Evolutionary conservation across 2,113 vertebrate species (phyloP), one percentile per base, ranked within the genome.

Genomic region (Bubalus kerabau): DNA sequence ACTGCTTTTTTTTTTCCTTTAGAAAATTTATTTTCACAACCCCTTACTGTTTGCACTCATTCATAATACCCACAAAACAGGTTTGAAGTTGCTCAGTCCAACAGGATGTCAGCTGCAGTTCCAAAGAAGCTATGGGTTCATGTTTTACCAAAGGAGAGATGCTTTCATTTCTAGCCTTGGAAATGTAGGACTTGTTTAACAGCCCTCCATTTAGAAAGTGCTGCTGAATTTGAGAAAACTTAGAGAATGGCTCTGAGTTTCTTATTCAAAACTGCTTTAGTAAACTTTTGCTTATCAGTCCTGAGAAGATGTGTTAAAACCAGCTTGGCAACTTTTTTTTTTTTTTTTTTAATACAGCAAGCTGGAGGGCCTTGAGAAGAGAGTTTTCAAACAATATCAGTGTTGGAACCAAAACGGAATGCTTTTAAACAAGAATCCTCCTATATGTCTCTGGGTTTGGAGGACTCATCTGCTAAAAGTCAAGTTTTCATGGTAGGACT

Each of bases 251-350:
- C 97, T 94, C 86, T 64, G 26, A 81, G 7, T 98, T 97, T 92
- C 97, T 98, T 97, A 97, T 62, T 98, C 78, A 92, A 97, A 98
- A 97, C 97, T 97, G 98, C 98, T 97, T 98, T 96, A 64, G 98
- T 93, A 95, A 98, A 98, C 98, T 98, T 98, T 82, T 97, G 97
- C 98, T 98, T 99, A 99, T 99, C 99, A 96, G 98, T 87, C 89
- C 97, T 94, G 97, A 98, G 98, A 99, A 99, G 98, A 99, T 99
- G 98, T 99, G 98, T 99, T 98, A 98, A 98, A 99, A 99, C 98
- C 99, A 99, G 99, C 99, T 98, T 93, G 98, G 94, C 98, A 94
- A 97, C 99, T 99, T 99, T 99, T 98, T 99, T 97, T 32, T 98
- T 64, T 98, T 98, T 98, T 97, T 98, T 95, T 21, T 0, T 97